These are phyloP conservation scores for Chaetura pelagica DNA, from an alignment of 2,113 vertebrate species.

Conservation along the genomic window DNA sequence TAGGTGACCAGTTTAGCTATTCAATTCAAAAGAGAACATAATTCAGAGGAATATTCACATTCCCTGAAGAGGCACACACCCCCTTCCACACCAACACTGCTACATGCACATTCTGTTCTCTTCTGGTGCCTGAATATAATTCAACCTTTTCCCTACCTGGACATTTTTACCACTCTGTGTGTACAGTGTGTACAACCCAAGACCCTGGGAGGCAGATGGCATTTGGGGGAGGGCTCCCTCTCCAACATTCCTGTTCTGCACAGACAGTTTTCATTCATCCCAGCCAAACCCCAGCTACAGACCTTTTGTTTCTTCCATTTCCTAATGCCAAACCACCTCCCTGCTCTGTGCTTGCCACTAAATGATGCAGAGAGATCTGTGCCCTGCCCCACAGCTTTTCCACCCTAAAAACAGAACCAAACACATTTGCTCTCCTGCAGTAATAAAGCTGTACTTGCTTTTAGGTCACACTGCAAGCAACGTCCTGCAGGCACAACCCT, in stretches of 20 bases:
- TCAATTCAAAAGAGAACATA: rapidly evolving
- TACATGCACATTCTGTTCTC: not conserved
- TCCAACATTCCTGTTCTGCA: not conserved
- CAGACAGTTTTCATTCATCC: not conserved
- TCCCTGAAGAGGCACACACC: not conserved
- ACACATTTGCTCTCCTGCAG: not conserved
- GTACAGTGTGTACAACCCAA: not conserved
- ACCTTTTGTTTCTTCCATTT: not conserved
- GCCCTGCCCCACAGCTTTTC: not conserved
- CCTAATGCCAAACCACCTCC: not conserved
- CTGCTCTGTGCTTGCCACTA: not conserved
- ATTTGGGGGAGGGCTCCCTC: not conserved
- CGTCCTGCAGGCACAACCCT: not conserved
- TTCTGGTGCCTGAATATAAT: not conserved
- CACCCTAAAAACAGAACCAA: not conserved
- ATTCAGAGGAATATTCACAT: not conserved
- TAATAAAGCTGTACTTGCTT: not conserved
- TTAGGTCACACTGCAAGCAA: not conserved
- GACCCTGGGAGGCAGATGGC: not conserved
- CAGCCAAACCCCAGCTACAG: not conserved
- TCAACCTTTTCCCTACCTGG: not conserved
- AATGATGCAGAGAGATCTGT: not conserved
- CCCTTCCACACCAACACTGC: not conserved
- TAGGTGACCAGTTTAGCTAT: not conserved
- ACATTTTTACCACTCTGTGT: not conserved